Evolutionary conservation across 2,888 invertebrate species (phyloP), one percentile per base, ranked within the genome.

Genomic region (Oegoconia quadripuncta): DNA sequence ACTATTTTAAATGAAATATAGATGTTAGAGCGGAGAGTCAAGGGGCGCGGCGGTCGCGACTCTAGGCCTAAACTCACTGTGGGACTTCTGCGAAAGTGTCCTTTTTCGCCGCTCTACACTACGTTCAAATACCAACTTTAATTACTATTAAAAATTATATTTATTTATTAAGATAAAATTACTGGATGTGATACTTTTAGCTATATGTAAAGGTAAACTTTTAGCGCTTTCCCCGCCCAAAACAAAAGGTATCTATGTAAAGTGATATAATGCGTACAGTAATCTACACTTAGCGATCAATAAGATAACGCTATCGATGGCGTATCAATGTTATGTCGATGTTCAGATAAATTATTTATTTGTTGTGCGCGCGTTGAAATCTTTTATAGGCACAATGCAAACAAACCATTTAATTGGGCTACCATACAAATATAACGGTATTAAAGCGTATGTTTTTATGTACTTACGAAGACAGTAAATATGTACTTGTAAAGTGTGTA

Each of bases 341-440:
- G 26, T 34, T 28, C n/a, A 18, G 42, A 37, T 37, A 39, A 33
- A 43, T 36, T 30, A 33, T 32, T 39, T 39, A 33, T 37, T 39
- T 79, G 75, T 55, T 45, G 41, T 47, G 52, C 43, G 55, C 80
- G 77, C 86, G 86, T 87, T 86, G 80, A 86, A 66, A 69, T 86
- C 86, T 87, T 84, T 86, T 80, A 58, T 65, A 68, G 55, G 48
- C 51, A 40, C 49, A 48, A 42, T 29, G 46, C 50, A 59, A 56
- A 56, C 49, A 56, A 50, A 45, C 44, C 41, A 5, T 27, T 2
- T 7, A 13, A 22, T 22, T 22, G 6, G 9, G 2, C 22, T 3
- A 9, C 3, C 2, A 22, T 22, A 9, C 2, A 22, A 22, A 2
- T 22, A 22, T 22, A 7, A 22, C 22, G 2, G 7, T 9, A 22